Base-by-base conservation (phyloP, 2,113 vertebrate genomes). In the Eretmochelys imbricata region DNA sequence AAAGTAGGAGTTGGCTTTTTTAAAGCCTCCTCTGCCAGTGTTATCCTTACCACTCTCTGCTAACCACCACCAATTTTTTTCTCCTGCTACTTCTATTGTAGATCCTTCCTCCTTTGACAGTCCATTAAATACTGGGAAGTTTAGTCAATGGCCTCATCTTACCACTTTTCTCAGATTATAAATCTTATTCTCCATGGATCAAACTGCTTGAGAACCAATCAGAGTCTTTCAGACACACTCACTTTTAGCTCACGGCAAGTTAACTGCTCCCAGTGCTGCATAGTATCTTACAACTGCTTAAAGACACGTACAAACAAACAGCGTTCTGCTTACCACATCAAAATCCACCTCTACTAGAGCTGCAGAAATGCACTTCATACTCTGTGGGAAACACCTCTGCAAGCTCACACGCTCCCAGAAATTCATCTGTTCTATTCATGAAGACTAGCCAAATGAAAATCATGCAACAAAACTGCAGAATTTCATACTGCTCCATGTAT, bases 101-200 rank as follows among this genome's bases (percentile, higher is more conserved):
- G 51, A 78, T 62, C 72, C 42, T 42, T 94, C 49, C 88, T 91
- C 78, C 78, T 94, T 53, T 93, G 89, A 89, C 53, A 83, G 89
- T 86, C 82, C 78, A 75, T 1, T 31, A 94, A 90, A 84, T 78
- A 89, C 17, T 59, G 46, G 9, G 31, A 57, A 85, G 42, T 59
- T 31, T 50, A 91, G 57, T 91, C 57, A 90, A 91, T 50, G 91
- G 53, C 80, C 75, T 69, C 50, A 80, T 82, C 79, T 93, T 89
- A 88, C 4, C 2, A 50, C 27, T 96, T 89, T 95, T 88, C 57
- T 62, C 89, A 93, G 88, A 82, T 51, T 82, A 86, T 94, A 95
- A 91, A 95, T 89, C 81, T 90, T 93, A 95, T 57, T 85, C 46
- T 85, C 49, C 81, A 65, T 46, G 85, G 17, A 92, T 88, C 12